phyloP scores from a whole-genome alignment of 2,113 vertebrate species.

The Ochotona princeps region DNA sequence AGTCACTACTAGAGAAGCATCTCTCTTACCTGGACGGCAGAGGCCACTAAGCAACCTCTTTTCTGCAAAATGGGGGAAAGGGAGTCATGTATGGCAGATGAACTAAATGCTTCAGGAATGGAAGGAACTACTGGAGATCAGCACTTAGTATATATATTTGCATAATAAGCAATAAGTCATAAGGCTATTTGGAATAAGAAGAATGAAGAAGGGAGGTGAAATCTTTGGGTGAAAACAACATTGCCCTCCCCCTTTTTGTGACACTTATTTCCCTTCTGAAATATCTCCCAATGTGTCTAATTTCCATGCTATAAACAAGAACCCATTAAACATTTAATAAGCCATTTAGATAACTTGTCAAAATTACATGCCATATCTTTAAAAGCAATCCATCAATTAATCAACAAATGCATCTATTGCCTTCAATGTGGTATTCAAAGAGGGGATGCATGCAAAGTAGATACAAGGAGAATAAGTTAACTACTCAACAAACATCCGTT shows the following conservation, averaged over 20 bases:
- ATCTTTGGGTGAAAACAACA: background rate
- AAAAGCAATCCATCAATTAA: conserved; percentile 30
- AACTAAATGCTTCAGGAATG: background rate
- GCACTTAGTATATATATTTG: background rate
- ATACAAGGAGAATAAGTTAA: background rate
- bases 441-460: background rate
- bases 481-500: background rate
- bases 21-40: background rate
- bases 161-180: conserved; percentile 23
- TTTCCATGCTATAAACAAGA: background rate
- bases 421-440: background rate
- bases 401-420: background rate
- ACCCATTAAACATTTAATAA: background rate
- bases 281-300: background rate
- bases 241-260: background rate
- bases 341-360: conserved; percentile 9
- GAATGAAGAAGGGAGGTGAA: background rate
- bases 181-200: background rate
- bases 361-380: conserved; percentile 8
- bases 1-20: background rate
- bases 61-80: background rate
- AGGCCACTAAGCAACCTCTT: background rate
- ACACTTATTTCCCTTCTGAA: background rate
- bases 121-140: background rate
- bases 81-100: background rate